Conservation (phyloP, 2,113 vertebrate species). For the Callionymus lyra region DNA sequence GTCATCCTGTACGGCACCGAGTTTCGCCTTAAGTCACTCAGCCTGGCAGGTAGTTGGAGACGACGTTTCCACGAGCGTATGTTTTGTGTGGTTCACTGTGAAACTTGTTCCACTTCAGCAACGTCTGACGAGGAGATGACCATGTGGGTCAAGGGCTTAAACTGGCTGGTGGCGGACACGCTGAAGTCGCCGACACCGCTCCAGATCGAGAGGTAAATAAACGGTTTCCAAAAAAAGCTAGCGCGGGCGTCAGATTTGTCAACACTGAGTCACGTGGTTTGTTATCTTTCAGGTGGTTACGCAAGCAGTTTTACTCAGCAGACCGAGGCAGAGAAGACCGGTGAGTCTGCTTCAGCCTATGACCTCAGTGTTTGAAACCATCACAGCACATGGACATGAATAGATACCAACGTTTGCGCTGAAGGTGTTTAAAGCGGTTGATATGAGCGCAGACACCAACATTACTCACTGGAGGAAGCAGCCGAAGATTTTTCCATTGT, state of each 20-base stretch:
- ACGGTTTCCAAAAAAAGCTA: background rate
- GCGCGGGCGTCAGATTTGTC: background rate
- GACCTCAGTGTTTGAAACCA: too few relatives aligned
- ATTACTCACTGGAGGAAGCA: too few relatives aligned
- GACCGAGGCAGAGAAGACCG: slow-evolving; percentile 92
- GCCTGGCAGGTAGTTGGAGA: slow-evolving; percentile 77
- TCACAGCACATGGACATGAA: slow-evolving; percentile 8
- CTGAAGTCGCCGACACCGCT: slow-evolving; percentile 84
- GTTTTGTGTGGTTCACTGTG: background rate
- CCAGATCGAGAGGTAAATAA: slow-evolving; percentile 86
- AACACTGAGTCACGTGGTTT: background rate
- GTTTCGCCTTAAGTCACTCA: slow-evolving; percentile 93
- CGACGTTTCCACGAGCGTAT: too few relatives aligned
- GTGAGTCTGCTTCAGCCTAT: slow-evolving; percentile 53
- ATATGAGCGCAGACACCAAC: too few relatives aligned
- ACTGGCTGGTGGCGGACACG: slow-evolving; percentile 85
- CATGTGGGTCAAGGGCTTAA: slow-evolving; percentile 98
- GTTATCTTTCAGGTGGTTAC: slow-evolving; percentile 76
- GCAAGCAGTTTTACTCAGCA: slow-evolving; percentile 92
- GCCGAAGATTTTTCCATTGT: too few relatives aligned
- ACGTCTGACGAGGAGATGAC: slow-evolving; percentile 93
- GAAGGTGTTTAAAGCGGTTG: too few relatives aligned
- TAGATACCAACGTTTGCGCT: background rate
- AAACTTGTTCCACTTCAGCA: slow-evolving; percentile 57
- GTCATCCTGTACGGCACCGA: slow-evolving; percentile 92